Percentiles rank a stretch among this genome's conserved stretches.
Conservation (phyloP, 2,797 vertebrate species). For the Tapera naevia region DNA sequence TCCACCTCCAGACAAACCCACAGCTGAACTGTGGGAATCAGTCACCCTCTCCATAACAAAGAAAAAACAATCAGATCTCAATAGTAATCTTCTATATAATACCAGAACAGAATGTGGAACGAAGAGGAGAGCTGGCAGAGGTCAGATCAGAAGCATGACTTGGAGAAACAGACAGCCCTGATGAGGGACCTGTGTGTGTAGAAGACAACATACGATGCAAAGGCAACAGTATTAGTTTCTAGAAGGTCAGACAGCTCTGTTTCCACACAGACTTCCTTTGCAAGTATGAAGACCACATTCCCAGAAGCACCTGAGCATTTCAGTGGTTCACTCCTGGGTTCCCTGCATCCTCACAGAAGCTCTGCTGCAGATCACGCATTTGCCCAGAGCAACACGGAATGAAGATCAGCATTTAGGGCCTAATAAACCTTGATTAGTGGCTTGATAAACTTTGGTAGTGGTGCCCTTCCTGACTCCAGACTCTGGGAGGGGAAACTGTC, state of each 20-base stretch:
- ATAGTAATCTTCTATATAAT: background rate
- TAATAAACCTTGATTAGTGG: background rate
- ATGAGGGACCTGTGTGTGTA: background rate
- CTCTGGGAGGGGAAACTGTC: background rate
- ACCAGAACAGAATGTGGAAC: background rate
- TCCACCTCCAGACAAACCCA: background rate
- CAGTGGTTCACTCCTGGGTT: background rate
- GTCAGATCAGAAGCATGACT: background rate
- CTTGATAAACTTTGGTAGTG: background rate
- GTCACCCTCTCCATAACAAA: background rate
- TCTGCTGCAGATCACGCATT: background rate
- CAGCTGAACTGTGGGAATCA: background rate
- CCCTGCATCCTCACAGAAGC: background rate
- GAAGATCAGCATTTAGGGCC: background rate
- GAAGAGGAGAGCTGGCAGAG: background rate
- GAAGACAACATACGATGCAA: background rate
- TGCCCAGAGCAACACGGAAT: background rate
- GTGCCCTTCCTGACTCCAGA: background rate
- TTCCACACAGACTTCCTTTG: background rate
- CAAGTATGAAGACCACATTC: background rate
- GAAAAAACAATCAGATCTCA: background rate
- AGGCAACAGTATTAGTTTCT: background rate
- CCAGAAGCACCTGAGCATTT: background rate
- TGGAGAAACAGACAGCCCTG: background rate
- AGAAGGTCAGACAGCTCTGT: background rate